Evolutionary conservation across 2,797 vertebrate species (phyloP).

Genomic region (Myotis pilosus): DNA sequence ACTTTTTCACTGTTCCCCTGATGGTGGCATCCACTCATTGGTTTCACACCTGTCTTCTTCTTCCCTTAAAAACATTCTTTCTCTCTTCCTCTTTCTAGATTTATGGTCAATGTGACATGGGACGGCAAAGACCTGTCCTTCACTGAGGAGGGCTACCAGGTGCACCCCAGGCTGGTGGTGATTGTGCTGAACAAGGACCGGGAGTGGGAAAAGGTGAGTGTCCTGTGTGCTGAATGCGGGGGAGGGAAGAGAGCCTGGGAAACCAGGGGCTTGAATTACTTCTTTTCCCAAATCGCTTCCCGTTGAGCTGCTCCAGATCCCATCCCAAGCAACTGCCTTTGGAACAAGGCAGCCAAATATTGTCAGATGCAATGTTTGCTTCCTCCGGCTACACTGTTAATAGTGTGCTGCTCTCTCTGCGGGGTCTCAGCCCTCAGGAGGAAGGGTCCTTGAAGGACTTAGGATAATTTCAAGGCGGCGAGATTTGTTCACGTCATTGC

Average conservation of each 20-base stretch:
- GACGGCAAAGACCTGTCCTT: conserved; percentile 97
- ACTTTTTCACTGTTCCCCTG: conserved; percentile 62
- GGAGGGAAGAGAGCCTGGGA: background rate
- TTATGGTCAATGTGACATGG: conserved; percentile 99
- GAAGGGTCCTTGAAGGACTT: background rate
- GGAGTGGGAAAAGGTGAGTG: conserved; percentile 96
- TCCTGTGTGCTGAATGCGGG: fast-evolving
- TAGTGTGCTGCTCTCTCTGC: fast-evolving
- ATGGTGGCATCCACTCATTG: conserved; percentile 58
- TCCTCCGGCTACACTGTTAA: background rate
- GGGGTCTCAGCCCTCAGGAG: background rate
- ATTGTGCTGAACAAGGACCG: conserved; percentile 96
- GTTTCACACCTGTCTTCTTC: conserved; percentile 78
- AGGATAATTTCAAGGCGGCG: background rate
- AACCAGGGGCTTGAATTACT: fast-evolving
- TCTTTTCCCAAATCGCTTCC: background rate
- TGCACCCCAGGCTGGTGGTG: conserved; percentile 94
- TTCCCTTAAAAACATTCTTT: conserved; percentile 66
- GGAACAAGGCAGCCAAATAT: background rate
- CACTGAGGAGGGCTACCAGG: conserved; percentile 97
- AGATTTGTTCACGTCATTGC: background rate
- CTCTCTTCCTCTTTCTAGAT: conserved; percentile 86
- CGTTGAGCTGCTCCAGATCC: background rate
- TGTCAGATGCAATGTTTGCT: background rate
- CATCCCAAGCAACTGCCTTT: too few relatives aligned